Evolutionary conservation across 2,797 vertebrate genomes (phyloP).

Genomic region (Ceryle rudis): DNA sequence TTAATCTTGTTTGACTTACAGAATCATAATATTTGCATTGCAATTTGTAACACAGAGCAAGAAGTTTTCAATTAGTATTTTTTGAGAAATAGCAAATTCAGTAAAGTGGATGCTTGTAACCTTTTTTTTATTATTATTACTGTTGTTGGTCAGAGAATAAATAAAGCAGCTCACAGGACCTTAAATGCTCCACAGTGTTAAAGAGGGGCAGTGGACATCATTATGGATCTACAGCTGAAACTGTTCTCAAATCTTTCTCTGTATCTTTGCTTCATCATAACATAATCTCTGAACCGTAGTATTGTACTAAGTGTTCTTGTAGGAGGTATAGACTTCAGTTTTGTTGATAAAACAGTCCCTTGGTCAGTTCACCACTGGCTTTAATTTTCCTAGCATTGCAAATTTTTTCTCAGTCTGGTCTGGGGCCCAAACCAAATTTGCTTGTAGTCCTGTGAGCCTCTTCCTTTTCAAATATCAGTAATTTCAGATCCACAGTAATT

Average conservation of each 20-base stretch:
- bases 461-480: neutral
- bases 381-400: neutral
- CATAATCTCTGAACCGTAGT: neutral
- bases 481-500: neutral
- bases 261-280: neutral
- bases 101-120: neutral
- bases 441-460: neutral
- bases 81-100: neutral
- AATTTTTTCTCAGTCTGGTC: neutral
- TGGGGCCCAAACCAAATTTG: neutral
- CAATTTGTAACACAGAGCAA: conserved; percentile 14
- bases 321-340: neutral
- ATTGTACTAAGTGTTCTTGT: neutral
- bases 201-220: conserved; percentile 35
- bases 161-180: neutral
- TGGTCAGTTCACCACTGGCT: neutral
- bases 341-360: neutral
- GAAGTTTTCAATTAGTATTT: conserved; percentile 37
- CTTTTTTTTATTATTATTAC: too few species aligned
- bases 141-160: neutral
- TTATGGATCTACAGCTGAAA: conserved; percentile 66
- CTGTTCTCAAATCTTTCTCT: neutral
- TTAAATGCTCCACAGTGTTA: neutral
- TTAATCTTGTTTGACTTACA: conserved; percentile 29
- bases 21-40: conserved; percentile 33